Evolutionary conservation across 2,888 invertebrate genomes (phyloP).

Genomic region (Scrobipalpa costella): DNA sequence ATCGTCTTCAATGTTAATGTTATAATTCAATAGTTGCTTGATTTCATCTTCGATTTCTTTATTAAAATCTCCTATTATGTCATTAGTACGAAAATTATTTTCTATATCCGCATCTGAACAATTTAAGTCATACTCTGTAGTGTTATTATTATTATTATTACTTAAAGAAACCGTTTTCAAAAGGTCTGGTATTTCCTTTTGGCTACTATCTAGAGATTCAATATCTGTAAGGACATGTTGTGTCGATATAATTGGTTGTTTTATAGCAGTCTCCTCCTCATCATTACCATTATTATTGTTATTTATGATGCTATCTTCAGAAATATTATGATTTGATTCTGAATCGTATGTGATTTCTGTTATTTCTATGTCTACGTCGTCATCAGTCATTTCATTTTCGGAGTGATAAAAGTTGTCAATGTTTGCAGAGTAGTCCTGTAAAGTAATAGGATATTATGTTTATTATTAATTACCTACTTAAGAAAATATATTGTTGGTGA

Average conservation of each 20-base stretch:
- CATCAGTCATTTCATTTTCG: slow-evolving; percentile 78
- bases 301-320: slow-evolving; percentile 58
- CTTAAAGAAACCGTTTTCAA: slow-evolving; percentile 68
- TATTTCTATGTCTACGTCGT: slow-evolving; percentile 72
- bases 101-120: slow-evolving; percentile 70
- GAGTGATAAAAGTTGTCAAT: slow-evolving; percentile 74
- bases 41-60: slow-evolving; percentile 82
- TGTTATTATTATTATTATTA: slow-evolving; percentile 63
- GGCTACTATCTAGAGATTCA: slow-evolving; percentile 47
- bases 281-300: slow-evolving; percentile 53
- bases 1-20: slow-evolving; percentile 73
- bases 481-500: no score
- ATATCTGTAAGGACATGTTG: slow-evolving; percentile 39
- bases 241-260: slow-evolving; percentile 30
- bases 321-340: slow-evolving; percentile 48
- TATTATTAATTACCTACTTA: no score
- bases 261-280: slow-evolving; percentile 38
- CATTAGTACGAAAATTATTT: slow-evolving; percentile 71
- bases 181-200: slow-evolving; percentile 70
- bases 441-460: slow-evolving; percentile 23
- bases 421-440: slow-evolving; percentile 73
- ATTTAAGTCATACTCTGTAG: slow-evolving; percentile 52
- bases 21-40: slow-evolving; percentile 72
- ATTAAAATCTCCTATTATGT: slow-evolving; percentile 81
- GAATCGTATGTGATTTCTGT: slow-evolving; percentile 56